These are phyloP conservation scores for Polydrusus pterygomalis DNA, from an alignment of 2,888 invertebrate genomes.

Conservation along the genomic window DNA sequence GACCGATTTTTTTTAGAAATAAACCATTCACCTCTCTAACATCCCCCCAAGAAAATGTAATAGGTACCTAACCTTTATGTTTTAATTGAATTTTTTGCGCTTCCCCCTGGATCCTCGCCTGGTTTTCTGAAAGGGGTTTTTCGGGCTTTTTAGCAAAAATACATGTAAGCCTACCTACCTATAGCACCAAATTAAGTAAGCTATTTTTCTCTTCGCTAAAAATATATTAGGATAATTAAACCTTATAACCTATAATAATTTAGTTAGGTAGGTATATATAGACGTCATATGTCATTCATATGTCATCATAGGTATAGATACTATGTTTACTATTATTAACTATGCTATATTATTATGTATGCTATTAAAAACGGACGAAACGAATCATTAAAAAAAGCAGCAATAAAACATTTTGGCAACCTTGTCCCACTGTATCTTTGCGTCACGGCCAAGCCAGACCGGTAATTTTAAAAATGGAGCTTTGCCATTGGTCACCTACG, in stretches of 20 bases:
- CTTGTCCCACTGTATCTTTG: slow-evolving; percentile 26
- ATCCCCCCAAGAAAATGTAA: no score
- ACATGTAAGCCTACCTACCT: no score
- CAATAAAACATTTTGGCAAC: slow-evolving; percentile 36
- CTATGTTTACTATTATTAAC: not conserved
- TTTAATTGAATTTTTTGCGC: no score
- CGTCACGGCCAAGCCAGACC: slow-evolving; percentile 20
- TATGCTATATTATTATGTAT: slow-evolving; percentile 12
- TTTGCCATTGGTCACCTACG: slow-evolving; percentile 36
- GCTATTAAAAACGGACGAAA: slow-evolving; percentile 1
- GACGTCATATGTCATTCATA: no score
- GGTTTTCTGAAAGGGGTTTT: no score
- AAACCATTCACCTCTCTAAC: no score
- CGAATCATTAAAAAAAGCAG: not conserved
- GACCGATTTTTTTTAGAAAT: no score
- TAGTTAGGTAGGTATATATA: no score
- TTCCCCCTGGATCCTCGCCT: no score
- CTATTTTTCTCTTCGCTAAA: not conserved
- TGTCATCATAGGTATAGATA: not conserved
- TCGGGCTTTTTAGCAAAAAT: no score
- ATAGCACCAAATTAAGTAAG: not conserved
- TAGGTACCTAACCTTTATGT: no score
- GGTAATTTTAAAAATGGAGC: slow-evolving; percentile 34
- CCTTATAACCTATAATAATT: no score
- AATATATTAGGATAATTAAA: not conserved